Conservation (phyloP, 2,797 vertebrate genomes). For the Crenuchus spilurus region DNA sequence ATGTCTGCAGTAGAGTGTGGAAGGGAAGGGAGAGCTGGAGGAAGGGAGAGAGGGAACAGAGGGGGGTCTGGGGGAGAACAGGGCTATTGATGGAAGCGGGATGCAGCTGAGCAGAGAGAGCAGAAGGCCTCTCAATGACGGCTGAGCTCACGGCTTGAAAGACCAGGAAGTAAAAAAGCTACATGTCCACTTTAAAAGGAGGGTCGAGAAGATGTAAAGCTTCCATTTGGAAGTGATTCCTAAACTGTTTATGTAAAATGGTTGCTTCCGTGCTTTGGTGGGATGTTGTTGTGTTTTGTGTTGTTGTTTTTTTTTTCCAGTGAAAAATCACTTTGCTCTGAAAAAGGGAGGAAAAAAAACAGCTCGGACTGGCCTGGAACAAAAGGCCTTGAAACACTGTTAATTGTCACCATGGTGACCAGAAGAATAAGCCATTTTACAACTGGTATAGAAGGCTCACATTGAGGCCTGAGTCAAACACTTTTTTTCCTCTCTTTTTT, state of each 20-base stretch:
- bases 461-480: constrained; percentile 86
- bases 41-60: constrained; percentile 45
- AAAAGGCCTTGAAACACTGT: constrained; percentile 93
- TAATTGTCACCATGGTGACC: constrained; percentile 97
- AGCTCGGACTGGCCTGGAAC: constrained; percentile 86
- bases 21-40: constrained; percentile 19
- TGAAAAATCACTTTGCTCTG: constrained; percentile 60
- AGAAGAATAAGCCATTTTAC: constrained; percentile 98
- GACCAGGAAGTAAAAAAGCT: constrained; percentile 74
- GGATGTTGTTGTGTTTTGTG: constrained; percentile 22
- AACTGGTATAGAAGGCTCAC: constrained; percentile 88
- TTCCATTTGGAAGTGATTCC: constrained; percentile 58
- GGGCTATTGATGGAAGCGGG: constrained; percentile 51
- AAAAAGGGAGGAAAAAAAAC: constrained; percentile 55
- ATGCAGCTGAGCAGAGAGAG: constrained; percentile 52
- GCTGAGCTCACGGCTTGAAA: constrained; percentile 68
- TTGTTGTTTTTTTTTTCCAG: constrained; percentile 33
- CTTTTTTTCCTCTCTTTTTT: constrained; percentile 74
- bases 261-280: constrained; percentile 43
- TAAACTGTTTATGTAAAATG: constrained; percentile 56
- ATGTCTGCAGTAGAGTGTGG: constrained; percentile 56
- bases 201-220: constrained; percentile 57
- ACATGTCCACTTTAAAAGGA: constrained; percentile 69
- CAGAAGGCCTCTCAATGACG: constrained; percentile 60
- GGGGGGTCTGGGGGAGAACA: constrained; percentile 34